Evolutionary conservation across 2,888 invertebrate species (phyloP).

Genomic region (Agrochola litura): DNA sequence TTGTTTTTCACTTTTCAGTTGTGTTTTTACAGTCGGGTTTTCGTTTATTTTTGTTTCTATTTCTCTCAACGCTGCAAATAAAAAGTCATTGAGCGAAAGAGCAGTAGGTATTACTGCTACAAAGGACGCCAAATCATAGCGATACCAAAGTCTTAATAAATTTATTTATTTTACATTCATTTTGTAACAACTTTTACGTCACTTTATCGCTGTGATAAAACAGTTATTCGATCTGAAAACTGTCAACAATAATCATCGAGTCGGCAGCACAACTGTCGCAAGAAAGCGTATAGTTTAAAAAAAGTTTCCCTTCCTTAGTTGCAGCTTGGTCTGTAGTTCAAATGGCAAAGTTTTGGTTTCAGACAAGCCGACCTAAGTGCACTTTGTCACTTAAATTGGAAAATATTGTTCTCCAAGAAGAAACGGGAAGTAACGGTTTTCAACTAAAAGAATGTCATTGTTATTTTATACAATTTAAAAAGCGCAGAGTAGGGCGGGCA

Average conservation of each 20-base stretch:
- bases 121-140: neutral
- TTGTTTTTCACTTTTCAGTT: too few species aligned
- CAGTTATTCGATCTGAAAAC: conserved; percentile 2
- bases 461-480: conserved; percentile 73
- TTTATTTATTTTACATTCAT: neutral
- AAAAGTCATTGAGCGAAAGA: too few species aligned
- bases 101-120: neutral
- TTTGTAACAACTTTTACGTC: neutral
- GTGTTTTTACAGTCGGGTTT: too few species aligned
- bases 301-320: conserved; percentile 72
- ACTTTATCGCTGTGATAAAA: neutral
- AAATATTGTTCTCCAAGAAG: conserved; percentile 87
- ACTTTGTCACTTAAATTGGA: conserved; percentile 90
- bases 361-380: conserved; percentile 88
- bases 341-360: conserved; percentile 90
- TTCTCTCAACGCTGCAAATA: too few species aligned
- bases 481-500: conserved; percentile 51
- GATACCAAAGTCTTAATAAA: neutral
- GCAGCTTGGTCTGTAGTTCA: conserved; percentile 85
- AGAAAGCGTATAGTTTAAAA: conserved; percentile 74
- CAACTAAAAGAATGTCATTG: conserved; percentile 75
- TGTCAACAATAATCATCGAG: conserved; percentile 35
- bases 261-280: conserved; percentile 40
- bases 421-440: conserved; percentile 79
- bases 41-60: too few species aligned